These are phyloP conservation scores for Latrodectus geometricus DNA, from an alignment of 1,140 invertebrate species.

Conservation along the genomic window DNA sequence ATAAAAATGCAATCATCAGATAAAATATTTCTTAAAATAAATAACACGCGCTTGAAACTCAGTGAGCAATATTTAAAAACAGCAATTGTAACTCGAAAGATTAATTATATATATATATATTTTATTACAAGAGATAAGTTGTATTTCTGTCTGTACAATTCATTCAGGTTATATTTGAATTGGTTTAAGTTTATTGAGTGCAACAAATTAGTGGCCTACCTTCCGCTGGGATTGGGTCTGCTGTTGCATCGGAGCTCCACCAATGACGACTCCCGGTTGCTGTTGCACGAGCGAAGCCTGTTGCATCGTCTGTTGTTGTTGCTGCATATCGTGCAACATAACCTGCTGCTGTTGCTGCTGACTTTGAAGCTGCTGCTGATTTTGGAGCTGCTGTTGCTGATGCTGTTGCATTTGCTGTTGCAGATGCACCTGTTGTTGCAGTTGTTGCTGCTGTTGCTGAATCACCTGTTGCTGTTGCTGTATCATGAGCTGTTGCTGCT, in stretches of 20 bases:
- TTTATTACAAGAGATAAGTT: too few species aligned
- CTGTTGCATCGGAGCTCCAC: slow-evolving; percentile 39
- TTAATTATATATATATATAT: too few species aligned
- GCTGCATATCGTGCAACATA: slow-evolving; percentile 38
- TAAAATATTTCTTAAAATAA: too few species aligned
- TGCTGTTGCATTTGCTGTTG: slow-evolving; percentile 59
- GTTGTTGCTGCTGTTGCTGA: slow-evolving; percentile 61
- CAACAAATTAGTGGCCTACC: slow-evolving; percentile 42
- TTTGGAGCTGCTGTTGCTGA: slow-evolving; percentile 66
- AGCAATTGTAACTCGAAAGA: too few species aligned
- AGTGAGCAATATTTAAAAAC: too few species aligned
- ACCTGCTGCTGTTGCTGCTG: slow-evolving; percentile 42
- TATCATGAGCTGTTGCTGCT: slow-evolving; percentile 64
- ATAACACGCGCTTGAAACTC: too few species aligned
- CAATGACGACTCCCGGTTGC: slow-evolving; percentile 19
- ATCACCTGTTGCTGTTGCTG: slow-evolving; percentile 58
- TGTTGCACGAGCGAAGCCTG: slow-evolving; percentile 28
- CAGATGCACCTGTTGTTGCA: slow-evolving; percentile 59
- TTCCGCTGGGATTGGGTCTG: slow-evolving; percentile 55
- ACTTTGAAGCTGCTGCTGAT: slow-evolving; percentile 63
- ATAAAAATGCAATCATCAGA: too few species aligned
- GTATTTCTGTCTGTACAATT: too few species aligned
- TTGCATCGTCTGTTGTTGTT: slow-evolving; percentile 37
- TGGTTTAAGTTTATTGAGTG: too few species aligned
- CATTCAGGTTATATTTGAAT: too few species aligned